Base-by-base conservation (phyloP, 1,140 invertebrate genomes). In the Zophobas atratus region DNA sequence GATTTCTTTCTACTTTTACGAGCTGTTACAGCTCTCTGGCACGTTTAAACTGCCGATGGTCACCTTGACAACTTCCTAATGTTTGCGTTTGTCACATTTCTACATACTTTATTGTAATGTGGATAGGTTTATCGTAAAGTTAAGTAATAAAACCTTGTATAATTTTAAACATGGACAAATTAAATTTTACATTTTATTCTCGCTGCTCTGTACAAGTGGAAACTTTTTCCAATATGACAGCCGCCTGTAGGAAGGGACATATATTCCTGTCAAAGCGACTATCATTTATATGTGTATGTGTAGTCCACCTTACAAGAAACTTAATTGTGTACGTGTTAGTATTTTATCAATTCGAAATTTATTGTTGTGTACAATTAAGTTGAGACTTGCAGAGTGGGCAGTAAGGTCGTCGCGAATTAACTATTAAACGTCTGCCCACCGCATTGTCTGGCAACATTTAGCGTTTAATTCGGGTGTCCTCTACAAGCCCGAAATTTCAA, bases 251-350 rank as follows among this genome's bases (percentile, higher is more conserved):
- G 77, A 76, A 79, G 77, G 51, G 77, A 75, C 74, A 79, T 79
- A 79, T 70, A 75, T 79, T 76, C 57, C 77, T 72, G 77, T 79
- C 77, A 79, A 48, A 76, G 39, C 60, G 20, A 67, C 77, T 79
- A 79, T 79, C 77, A 79, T 79, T 79, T 79, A 79, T 79, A 76
- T 76, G 70, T 79, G 77, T 79, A 76, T 74, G 67, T 76, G 76
- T 67, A 79, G 77, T 74, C 74, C 57, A 63, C 77, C 63, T 73
- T 76, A 79, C 77, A 79, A 79, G 77, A 74, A 70, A 72, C 77
- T 73, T 79, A 79, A 79, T 79, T 79, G 77, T 79, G 41, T 79
- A 76, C 77, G 77, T 76, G 63, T 74, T 79, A 76, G 71, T 76
- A 79, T 76, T 79, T 79, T 76, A 79, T 79, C 77, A 76, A 67